phyloP scores from a whole-genome alignment of 2,797 vertebrate species.

The Oryzias sinensis region DNA sequence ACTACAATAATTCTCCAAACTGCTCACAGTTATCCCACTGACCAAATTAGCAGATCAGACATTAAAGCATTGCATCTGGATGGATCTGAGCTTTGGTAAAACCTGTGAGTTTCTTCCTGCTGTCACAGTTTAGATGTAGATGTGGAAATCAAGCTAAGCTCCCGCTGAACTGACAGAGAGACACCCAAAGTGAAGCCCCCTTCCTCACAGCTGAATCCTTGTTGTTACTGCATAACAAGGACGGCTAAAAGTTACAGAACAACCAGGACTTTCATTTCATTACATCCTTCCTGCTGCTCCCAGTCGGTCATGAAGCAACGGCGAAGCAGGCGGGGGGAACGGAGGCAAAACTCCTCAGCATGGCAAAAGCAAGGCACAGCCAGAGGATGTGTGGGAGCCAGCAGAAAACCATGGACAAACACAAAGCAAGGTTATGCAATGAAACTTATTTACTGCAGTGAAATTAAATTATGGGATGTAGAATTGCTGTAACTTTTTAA shows the following conservation, averaged over 20 bases:
- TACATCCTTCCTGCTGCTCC: slow-evolving; percentile 64
- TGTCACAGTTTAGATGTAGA: slow-evolving; percentile 27
- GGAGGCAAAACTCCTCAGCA: slow-evolving; percentile 12
- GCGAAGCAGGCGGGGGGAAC: slow-evolving; percentile 41
- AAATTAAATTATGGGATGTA: no score
- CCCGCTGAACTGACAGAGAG: slow-evolving; percentile 28
- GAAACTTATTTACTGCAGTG: no score
- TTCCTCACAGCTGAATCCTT: slow-evolving; percentile 54
- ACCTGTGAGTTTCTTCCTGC: slow-evolving; percentile 46
- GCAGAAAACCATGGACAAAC: neutral
- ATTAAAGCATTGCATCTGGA: slow-evolving; percentile 57
- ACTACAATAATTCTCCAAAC: no score
- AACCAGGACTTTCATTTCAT: slow-evolving; percentile 45
- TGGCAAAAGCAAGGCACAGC: slow-evolving; percentile 21
- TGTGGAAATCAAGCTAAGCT: slow-evolving; percentile 47
- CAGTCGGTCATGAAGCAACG: slow-evolving; percentile 58
- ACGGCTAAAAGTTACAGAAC: slow-evolving; percentile 47
- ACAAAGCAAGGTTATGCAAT: no score
- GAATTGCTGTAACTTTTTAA: no score
- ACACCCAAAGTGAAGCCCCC: slow-evolving; percentile 42
- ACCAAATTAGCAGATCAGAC: slow-evolving; percentile 24
- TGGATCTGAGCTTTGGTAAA: slow-evolving; percentile 31
- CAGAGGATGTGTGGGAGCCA: slow-evolving; percentile 9
- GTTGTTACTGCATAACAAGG: slow-evolving; percentile 17
- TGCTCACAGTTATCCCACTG: slow-evolving; percentile 1